Conservation (phyloP, 2,888 invertebrate genomes). For the Drosophila yooni region DNA sequence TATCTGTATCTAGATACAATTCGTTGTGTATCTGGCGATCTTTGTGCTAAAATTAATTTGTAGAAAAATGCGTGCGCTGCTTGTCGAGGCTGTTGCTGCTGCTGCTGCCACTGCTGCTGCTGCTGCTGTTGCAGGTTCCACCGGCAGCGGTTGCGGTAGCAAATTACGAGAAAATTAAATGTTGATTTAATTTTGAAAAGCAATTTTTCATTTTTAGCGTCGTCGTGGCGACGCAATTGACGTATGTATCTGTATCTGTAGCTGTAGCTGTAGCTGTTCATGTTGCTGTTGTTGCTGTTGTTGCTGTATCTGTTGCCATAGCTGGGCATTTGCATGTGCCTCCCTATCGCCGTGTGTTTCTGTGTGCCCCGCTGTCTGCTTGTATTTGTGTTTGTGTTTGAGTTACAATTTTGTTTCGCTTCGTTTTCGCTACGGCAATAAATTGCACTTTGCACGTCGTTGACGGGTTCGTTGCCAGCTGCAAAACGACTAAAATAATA, state of each 20-base stretch:
- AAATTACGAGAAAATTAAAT: constrained; percentile 80
- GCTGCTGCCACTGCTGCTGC: neutral
- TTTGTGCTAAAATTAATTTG: constrained; percentile 80
- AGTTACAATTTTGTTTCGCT: constrained; percentile 78
- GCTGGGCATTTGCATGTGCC: constrained; percentile 72
- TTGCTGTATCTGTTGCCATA: constrained; percentile 43
- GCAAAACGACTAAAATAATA: constrained; percentile 52
- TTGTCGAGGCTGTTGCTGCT: constrained; percentile 48
- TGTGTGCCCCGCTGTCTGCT: constrained; percentile 11
- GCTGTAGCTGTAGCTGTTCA: constrained; percentile 32
- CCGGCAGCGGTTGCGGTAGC: constrained; percentile 67
- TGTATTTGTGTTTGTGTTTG: constrained; percentile 59
- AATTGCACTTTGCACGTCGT: constrained; percentile 80
- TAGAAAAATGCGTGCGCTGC: constrained; percentile 79
- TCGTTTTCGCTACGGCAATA: constrained; percentile 69
- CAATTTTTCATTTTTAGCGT: constrained; percentile 80
- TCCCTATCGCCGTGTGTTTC: constrained; percentile 6
- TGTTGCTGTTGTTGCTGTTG: constrained; percentile 23
- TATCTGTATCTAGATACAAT: constrained; percentile 71
- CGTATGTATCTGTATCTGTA: constrained; percentile 70
- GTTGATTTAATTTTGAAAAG: constrained; percentile 81
- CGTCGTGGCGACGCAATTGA: constrained; percentile 66
- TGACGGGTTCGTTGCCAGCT: constrained; percentile 73
- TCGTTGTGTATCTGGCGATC: constrained; percentile 76
- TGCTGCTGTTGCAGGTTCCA: constrained; percentile 17